phyloP scores from a whole-genome alignment of 2,888 invertebrate species.

The Sinodicranocentrus sp. region DNA sequence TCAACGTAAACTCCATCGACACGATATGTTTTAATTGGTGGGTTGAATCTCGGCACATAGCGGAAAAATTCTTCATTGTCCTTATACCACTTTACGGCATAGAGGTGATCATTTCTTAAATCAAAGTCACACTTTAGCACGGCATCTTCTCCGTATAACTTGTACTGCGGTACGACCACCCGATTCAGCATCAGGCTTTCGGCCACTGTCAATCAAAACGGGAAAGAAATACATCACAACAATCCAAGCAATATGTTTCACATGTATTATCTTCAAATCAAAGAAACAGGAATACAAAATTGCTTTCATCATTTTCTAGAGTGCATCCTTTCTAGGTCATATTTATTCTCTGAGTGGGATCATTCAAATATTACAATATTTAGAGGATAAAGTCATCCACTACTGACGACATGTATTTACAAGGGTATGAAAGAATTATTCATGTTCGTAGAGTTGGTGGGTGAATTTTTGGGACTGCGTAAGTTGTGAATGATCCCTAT shows the following conservation, averaged over 20 bases:
- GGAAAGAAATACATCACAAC: slow-evolving; percentile 36
- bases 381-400: no score
- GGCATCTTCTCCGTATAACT: slow-evolving; percentile 81
- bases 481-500: no score
- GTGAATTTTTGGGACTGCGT: no score
- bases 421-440: no score
- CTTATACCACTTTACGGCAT: slow-evolving; percentile 72
- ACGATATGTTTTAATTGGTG: slow-evolving; percentile 85
- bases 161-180: slow-evolving; percentile 83
- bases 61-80: slow-evolving; percentile 90
- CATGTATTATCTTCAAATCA: no score
- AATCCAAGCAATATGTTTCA: slow-evolving; percentile 1
- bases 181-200: slow-evolving; percentile 81
- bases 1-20: slow-evolving; percentile 85
- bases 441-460: no score
- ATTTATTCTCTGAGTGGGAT: no score
- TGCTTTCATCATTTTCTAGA: neutral
- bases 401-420: no score
- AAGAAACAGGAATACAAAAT: no score
- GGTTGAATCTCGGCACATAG: slow-evolving; percentile 86
- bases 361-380: no score
- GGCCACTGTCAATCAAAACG: slow-evolving; percentile 69
- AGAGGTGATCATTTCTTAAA: slow-evolving; percentile 83
- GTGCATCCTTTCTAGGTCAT: slow-evolving; percentile 17
- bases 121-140: slow-evolving; percentile 85